Base-by-base conservation (phyloP, 1,140 invertebrate species). In the Caenorhabditis briggsae region DNA sequence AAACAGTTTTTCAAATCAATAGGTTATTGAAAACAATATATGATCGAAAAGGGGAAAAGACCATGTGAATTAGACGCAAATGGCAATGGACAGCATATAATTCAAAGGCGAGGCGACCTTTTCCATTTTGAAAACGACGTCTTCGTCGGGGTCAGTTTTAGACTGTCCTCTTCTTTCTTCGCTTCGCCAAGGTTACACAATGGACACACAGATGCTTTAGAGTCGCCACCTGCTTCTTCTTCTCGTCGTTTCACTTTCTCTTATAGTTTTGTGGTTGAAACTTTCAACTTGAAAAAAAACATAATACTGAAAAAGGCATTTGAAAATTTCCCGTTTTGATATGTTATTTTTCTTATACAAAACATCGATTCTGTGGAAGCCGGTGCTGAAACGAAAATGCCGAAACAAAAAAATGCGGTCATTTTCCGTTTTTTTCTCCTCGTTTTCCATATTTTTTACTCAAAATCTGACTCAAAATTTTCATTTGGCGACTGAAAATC, bases 171-270 rank as follows among this genome's bases (percentile, higher is more conserved):
- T n/a, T 53, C n/a, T 3, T 50, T 41, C 9, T 53, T 20, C 53
- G 18, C 33, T 46, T 43, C 41, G 25, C 50, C 70, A 78, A 78
- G 70, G 70, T 78, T 78, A 78, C 70, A 53, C 70, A 53, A 70
- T 70, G 64, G 64, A 48, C 64, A 78, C 70, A n/a, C 70, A 78
- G 43, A 78, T 78, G 70, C 70, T 78, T 78, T 33, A 46, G 16
- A 14, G n/a, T 43, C 23, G 14, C 8, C 23, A 25, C 18, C 59
- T 25, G 59, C 59, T 61, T 61, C 59, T 61, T 61, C n/a, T 25
- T 61, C 25, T 33, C 56, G 16, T 58, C 56, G 16, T 61, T 61
- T 20, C 23, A 33, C 20, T 25, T 11, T 20, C 56, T 16, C 8
- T 58, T 58, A 23, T 2, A 23, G 12, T 11, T 25, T 61, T 3